Conservation (phyloP, 2,888 invertebrate species). For the Limnephilus marmoratus region DNA sequence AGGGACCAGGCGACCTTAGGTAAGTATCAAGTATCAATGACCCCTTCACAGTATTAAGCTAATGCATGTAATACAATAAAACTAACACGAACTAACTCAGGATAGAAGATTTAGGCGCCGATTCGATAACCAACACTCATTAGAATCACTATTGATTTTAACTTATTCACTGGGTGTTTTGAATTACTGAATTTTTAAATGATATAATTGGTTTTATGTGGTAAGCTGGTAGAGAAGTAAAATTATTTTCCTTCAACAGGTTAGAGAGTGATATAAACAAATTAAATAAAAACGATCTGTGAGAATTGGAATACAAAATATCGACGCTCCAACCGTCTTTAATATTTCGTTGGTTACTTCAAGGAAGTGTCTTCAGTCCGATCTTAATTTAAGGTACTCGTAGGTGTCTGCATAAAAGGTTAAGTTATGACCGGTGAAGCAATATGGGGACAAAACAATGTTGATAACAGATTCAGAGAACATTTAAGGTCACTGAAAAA, state of each 20-base stretch:
- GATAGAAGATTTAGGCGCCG: not conserved
- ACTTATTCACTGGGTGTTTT: not conserved
- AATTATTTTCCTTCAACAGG: not conserved
- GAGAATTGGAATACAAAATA: not conserved
- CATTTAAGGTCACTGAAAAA: no score
- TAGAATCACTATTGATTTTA: no score
- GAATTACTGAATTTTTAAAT: not conserved
- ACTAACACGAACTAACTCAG: not conserved
- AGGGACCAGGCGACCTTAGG: conserved; percentile 22
- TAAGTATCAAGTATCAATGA: conserved; percentile 24
- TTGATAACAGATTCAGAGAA: no score
- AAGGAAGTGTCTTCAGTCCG: not conserved
- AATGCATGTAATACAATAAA: not conserved
- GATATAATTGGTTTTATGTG: not conserved
- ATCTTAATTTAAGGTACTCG: not conserved
- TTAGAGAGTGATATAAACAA: not conserved
- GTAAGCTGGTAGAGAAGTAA: not conserved
- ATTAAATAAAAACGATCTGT: not conserved
- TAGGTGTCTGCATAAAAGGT: not conserved
- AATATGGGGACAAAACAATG: no score
- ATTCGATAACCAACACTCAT: not conserved
- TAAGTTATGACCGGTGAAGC: no score
- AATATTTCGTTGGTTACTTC: not conserved
- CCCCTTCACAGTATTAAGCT: not conserved
- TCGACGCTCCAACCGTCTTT: not conserved